Conservation (phyloP, 2,888 invertebrate genomes). For the Coremacera marginata region DNA sequence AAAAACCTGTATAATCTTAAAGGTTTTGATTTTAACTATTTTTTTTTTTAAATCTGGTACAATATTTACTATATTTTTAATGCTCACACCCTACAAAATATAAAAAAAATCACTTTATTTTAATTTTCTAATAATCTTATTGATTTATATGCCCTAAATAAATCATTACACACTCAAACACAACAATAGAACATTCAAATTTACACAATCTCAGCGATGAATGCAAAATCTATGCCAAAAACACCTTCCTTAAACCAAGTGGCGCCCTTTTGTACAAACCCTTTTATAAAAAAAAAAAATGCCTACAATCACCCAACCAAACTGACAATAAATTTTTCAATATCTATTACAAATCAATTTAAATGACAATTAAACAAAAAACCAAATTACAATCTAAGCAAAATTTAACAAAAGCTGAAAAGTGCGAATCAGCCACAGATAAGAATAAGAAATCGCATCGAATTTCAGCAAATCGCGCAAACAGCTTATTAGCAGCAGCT, state of each 20-base stretch:
- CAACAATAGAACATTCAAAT: conserved; percentile 6
- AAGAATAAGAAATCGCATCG: conserved; percentile 56
- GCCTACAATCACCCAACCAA: neutral
- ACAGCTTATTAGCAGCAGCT: neutral
- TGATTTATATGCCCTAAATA: neutral
- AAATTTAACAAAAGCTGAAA: conserved; percentile 47
- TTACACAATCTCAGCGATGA: neutral
- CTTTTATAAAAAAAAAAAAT: conserved; percentile 13
- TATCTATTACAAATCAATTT: conserved; percentile 57
- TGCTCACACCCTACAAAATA: too few relatives aligned
- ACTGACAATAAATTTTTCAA: conserved; percentile 45
- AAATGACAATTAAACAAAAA: conserved; percentile 49
- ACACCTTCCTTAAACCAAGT: neutral
- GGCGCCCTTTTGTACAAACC: conserved; percentile 13
- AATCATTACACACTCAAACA: neutral
- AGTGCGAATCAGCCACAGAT: conserved; percentile 49
- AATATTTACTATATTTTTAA: too few relatives aligned
- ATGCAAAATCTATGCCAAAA: neutral
- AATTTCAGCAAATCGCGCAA: conserved; percentile 59
- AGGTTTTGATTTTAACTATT: too few relatives aligned
- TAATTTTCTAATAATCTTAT: neutral
- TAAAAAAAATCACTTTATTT: too few relatives aligned
- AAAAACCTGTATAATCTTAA: too few relatives aligned
- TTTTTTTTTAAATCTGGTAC: too few relatives aligned
- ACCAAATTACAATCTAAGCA: conserved; percentile 9